These are phyloP conservation scores for Adelges cooleyi DNA, from an alignment of 1,140 invertebrate genomes.

Conservation along the genomic window DNA sequence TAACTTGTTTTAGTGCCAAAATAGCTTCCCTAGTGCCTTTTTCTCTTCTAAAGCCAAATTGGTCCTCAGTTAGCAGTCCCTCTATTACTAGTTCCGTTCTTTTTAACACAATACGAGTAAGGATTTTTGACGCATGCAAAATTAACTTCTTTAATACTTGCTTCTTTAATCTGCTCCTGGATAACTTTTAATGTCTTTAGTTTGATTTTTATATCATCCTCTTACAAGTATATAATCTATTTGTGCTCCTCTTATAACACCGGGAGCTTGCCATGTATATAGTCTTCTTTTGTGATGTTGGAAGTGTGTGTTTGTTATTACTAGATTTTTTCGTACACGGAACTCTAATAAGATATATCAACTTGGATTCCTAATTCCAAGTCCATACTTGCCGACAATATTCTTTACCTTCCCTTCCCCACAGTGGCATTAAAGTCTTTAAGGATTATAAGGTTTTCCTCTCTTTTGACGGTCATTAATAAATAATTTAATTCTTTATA, in stretches of 20 bases:
- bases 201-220: conserved; percentile 34
- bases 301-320: conserved; percentile 36
- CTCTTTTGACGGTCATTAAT: conserved; percentile 26
- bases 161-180: conserved; percentile 27
- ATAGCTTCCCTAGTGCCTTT: neutral
- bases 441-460: conserved; percentile 31
- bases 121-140: too few relatives aligned
- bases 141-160: too few relatives aligned
- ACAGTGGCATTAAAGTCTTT: conserved; percentile 36
- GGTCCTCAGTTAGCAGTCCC: neutral
- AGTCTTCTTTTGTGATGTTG: conserved; percentile 34
- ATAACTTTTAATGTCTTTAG: conserved; percentile 34
- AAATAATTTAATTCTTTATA: conserved; percentile 30
- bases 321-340: conserved; percentile 34
- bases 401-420: conserved; percentile 28
- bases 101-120: too few relatives aligned
- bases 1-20: neutral
- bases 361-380: conserved; percentile 35
- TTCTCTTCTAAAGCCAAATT: neutral
- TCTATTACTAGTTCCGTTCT: too few relatives aligned
- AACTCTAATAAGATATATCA: conserved; percentile 35
- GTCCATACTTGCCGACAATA: conserved; percentile 31
- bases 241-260: too few relatives aligned
- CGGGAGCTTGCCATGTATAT: too few relatives aligned
- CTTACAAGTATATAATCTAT: conserved; percentile 36